A percentile compares a stretch with the other conserved stretches of the same genome.
These are phyloP conservation scores for Miltochrista miniata DNA, from an alignment of 2,888 invertebrate species.

Conservation along the genomic window DNA sequence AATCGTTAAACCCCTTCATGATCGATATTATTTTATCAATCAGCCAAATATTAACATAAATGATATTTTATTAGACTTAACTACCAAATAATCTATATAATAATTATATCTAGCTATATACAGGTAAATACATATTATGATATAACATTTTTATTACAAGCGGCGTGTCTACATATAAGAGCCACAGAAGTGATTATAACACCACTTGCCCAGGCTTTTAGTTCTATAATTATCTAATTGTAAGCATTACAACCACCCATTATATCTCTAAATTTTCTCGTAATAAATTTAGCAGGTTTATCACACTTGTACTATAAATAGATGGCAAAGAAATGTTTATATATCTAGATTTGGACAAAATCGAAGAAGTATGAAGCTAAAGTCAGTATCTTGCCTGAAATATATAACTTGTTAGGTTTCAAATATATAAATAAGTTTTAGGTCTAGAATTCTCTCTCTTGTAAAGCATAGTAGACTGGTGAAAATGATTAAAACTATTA, in stretches of 20 bases:
- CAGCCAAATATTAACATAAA: slow-evolving; percentile 59
- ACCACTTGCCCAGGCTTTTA: slow-evolving; percentile 61
- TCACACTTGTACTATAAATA: slow-evolving; percentile 76
- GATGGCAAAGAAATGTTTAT: slow-evolving; percentile 61
- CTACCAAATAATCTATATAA: slow-evolving; percentile 50
- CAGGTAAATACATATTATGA: slow-evolving; percentile 64
- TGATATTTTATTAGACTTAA: slow-evolving; percentile 65
- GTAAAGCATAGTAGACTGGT: too few species aligned
- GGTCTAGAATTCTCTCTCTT: background rate
- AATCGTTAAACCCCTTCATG: slow-evolving; percentile 60
- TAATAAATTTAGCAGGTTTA: slow-evolving; percentile 46
- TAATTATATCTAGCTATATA: slow-evolving; percentile 54
- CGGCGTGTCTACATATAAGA: slow-evolving; percentile 47
- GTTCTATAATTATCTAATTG: slow-evolving; percentile 39
- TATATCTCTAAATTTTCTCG: slow-evolving; percentile 40
- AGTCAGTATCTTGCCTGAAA: slow-evolving; percentile 4
- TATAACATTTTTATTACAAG: slow-evolving; percentile 55
- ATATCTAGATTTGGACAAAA: slow-evolving; percentile 46
- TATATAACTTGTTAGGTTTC: background rate
- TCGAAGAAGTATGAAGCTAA: slow-evolving; percentile 6
- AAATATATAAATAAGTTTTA: background rate
- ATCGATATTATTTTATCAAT: slow-evolving; percentile 45
- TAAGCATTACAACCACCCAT: slow-evolving; percentile 36
- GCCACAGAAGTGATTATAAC: slow-evolving; percentile 74
- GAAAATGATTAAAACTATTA: too few species aligned